Evolutionary conservation across 2,888 invertebrate species (phyloP).

Genomic region (Listrodromus nycthemerus): DNA sequence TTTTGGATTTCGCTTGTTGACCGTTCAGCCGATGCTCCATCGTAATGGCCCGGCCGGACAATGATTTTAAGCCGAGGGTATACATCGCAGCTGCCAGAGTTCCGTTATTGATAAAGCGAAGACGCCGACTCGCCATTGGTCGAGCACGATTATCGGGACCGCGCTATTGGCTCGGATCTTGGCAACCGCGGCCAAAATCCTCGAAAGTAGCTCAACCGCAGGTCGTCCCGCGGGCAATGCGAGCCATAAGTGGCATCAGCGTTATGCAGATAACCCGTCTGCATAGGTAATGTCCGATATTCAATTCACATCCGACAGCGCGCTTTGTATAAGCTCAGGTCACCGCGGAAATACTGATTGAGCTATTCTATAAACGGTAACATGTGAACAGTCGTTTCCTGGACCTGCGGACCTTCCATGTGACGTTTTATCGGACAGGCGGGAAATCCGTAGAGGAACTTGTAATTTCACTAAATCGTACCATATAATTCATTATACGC

Average conservation of each 20-base stretch:
- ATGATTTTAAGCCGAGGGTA: slow-evolving; percentile 23
- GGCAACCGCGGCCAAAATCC: not conserved
- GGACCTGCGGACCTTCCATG: not conserved
- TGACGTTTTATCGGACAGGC: too few species aligned
- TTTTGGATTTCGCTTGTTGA: slow-evolving; percentile 34
- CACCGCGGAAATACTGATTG: not conserved
- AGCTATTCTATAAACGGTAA: not conserved
- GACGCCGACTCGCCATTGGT: not conserved
- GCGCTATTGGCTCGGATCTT: not conserved
- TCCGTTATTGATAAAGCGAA: slow-evolving; percentile 11
- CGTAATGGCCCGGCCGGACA: slow-evolving; percentile 19
- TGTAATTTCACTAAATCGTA: not conserved
- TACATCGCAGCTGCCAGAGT: not conserved
- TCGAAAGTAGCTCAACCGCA: slow-evolving; percentile 10
- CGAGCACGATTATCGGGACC: not conserved
- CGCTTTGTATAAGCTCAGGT: not conserved
- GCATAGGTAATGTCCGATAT: slow-evolving; percentile 37
- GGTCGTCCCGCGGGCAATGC: not conserved
- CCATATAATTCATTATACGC: not conserved
- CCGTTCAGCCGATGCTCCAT: slow-evolving; percentile 9
- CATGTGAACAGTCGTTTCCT: not conserved
- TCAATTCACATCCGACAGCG: slow-evolving; percentile 2
- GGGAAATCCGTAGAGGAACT: too few species aligned
- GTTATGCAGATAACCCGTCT: slow-evolving; percentile 42
- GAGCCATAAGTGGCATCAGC: slow-evolving; percentile 20